Base-by-base conservation (phyloP, 1,140 invertebrate genomes). In the Helicorthomorpha holstii region DNA sequence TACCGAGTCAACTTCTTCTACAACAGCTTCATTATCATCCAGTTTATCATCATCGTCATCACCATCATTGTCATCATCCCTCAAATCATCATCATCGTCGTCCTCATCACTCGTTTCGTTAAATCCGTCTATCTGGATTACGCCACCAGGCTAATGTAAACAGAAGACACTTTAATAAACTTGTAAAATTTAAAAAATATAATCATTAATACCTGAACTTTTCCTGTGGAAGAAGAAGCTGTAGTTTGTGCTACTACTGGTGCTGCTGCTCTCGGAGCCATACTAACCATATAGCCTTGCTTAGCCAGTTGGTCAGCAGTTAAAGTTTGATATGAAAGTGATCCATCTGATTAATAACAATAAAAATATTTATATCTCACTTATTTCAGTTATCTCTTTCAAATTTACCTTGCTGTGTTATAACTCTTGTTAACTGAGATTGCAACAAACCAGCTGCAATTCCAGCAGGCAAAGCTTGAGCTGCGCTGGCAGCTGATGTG, bases 1-100 rank as follows among this genome's bases (percentile, higher is more conserved):
- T 45, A 19, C 4, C 27, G 48, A 44, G 4, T 34, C 83, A 34
- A 82, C 76, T n/a, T 82, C 81, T 45, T 82, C 60, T 24, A 64
- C 57, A 19, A 59, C 63, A 16, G 64, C 71, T 52, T 75, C 73
- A 41, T 77, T 76, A 53, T 82, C 81, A 26, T 78, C 81, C 56
- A 85, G 80, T 55, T 82, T 77, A 57, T 85, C 79, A 48, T 84
- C 80, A 58, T 84, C 64, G 50, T 72, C 65, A 61, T 71, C 66
- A 51, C 66, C 53, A 54, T 70, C 63, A 55, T 72, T 64, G 55
- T 70, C 66, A 57, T 69, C 80, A 51, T 83, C 76, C 51, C 82
- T 80, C 56, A 85, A 80, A 54, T 82, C 79, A 51, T 80, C 78
- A 53, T 80, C 78, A 54, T 80, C 78, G 50, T 79, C 76, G 34